Evolutionary conservation across 2,797 vertebrate genomes (phyloP).

Genomic region (Capromys pilorides): DNA sequence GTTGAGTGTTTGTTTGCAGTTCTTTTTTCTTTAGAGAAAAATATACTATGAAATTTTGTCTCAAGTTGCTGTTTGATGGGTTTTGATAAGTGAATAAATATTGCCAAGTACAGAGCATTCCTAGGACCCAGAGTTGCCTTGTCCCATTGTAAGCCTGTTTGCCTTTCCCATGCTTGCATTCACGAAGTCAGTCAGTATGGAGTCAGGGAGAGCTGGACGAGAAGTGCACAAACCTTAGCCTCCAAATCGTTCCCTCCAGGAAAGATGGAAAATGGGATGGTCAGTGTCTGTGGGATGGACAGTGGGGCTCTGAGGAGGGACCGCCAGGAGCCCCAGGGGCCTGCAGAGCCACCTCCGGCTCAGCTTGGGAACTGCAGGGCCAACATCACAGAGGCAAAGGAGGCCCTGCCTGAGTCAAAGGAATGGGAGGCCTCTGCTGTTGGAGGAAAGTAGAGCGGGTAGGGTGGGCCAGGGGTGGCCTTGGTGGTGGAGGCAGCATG

Average conservation of each 20-base stretch:
- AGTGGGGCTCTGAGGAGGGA: not conserved
- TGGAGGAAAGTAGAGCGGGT: no score
- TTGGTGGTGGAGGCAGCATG: not conserved
- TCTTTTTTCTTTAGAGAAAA: not conserved
- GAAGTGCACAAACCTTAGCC: not conserved
- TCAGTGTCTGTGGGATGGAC: not conserved
- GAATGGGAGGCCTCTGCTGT: not conserved
- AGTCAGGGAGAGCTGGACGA: not conserved
- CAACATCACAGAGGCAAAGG: not conserved
- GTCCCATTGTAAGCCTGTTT: not conserved
- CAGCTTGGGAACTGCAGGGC: not conserved
- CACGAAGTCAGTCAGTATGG: not conserved
- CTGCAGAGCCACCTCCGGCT: not conserved
- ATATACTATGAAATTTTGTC: not conserved
- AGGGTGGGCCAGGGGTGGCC: not conserved
- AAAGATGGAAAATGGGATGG: not conserved
- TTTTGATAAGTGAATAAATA: not conserved
- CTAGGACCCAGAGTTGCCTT: not conserved
- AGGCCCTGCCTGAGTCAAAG: not conserved
- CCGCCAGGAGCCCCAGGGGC: no score
- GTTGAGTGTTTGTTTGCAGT: not conserved
- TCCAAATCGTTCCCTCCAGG: not conserved
- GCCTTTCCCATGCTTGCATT: not conserved
- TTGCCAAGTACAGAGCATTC: not conserved
- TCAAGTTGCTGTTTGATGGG: not conserved